These are phyloP conservation scores for Eretmochelys imbricata DNA, from an alignment of 2,113 vertebrate species.

Conservation along the genomic window DNA sequence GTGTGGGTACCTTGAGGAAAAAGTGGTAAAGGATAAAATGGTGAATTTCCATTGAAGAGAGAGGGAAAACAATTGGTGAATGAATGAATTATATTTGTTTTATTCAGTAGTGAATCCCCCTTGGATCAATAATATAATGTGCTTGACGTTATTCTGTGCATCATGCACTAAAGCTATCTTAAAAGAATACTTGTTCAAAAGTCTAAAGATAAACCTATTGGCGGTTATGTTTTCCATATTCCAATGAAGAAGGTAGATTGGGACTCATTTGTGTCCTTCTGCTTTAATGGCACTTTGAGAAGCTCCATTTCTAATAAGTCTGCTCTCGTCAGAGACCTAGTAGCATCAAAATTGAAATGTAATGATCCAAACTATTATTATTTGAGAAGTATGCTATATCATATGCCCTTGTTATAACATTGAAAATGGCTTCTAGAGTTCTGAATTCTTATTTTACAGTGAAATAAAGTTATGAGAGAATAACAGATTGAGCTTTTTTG, in stretches of 20 bases:
- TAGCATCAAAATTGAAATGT: not conserved
- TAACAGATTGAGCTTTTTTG: not conserved
- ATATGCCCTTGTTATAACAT: no score
- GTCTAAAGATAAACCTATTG: not conserved
- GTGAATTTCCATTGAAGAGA: not conserved
- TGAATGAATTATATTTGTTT: constrained; percentile 20
- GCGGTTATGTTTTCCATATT: not conserved
- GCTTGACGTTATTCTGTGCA: not conserved
- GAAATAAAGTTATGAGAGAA: not conserved
- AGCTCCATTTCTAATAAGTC: not conserved
- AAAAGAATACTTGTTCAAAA: not conserved
- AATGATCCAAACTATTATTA: not conserved
- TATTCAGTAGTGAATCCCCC: not conserved
- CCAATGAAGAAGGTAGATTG: not conserved
- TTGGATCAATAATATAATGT: constrained; percentile 28
- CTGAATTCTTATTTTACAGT: not conserved
- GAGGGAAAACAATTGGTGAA: constrained; percentile 6
- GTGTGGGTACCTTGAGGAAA: not conserved
- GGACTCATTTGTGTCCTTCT: not conserved
- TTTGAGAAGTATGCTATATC: no score
- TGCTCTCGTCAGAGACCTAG: not conserved
- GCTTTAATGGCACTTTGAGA: not conserved
- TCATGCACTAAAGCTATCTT: not conserved
- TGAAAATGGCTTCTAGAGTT: not conserved
- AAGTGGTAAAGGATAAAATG: not conserved